Percentiles rank a stretch among this genome's conserved stretches.
phyloP scores from a whole-genome alignment of 2,888 invertebrate genomes.

The Phyllotreta striolata region DNA sequence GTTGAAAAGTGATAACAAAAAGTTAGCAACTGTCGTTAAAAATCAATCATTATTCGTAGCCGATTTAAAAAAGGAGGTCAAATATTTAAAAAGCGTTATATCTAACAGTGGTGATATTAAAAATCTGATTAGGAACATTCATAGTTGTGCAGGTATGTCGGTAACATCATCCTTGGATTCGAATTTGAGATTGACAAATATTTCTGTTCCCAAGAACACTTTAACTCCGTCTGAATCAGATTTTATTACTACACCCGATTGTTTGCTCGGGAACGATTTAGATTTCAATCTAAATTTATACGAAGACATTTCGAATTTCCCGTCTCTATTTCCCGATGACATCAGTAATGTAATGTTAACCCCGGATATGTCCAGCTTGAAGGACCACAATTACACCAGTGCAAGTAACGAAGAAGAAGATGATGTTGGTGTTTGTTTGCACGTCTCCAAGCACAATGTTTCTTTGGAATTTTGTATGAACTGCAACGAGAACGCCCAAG shows the following conservation, averaged over 20 bases:
- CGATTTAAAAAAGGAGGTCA: constrained; percentile 64
- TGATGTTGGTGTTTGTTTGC: constrained; percentile 66
- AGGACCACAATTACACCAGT: constrained; percentile 54
- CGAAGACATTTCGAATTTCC: constrained; percentile 29
- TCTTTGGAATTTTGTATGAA: constrained; percentile 67
- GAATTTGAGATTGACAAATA: constrained; percentile 46
- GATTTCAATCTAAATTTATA: constrained; percentile 17
- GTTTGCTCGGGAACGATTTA: constrained; percentile 7
- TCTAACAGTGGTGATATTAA: constrained; percentile 65
- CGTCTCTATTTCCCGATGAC: constrained; percentile 37
- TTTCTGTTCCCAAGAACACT: constrained; percentile 45
- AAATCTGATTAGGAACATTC: constrained; percentile 62
- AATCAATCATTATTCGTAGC: constrained; percentile 62
- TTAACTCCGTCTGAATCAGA: constrained; percentile 41
- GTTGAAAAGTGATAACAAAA: constrained; percentile 62
- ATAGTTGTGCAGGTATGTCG: constrained; percentile 57
- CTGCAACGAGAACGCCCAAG: constrained; percentile 64
- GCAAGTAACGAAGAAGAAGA: constrained; percentile 42
- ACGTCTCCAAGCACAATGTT: constrained; percentile 65
- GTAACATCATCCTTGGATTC: constrained; percentile 56
- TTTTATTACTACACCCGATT: constrained; percentile 22
- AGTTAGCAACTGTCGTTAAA: constrained; percentile 61
- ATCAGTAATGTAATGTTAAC: background rate
- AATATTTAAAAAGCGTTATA: constrained; percentile 65
- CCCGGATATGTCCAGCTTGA: constrained; percentile 31